These are phyloP conservation scores for Drosophila trapezifrons DNA, from an alignment of 1,140 invertebrate species.

Conservation along the genomic window DNA sequence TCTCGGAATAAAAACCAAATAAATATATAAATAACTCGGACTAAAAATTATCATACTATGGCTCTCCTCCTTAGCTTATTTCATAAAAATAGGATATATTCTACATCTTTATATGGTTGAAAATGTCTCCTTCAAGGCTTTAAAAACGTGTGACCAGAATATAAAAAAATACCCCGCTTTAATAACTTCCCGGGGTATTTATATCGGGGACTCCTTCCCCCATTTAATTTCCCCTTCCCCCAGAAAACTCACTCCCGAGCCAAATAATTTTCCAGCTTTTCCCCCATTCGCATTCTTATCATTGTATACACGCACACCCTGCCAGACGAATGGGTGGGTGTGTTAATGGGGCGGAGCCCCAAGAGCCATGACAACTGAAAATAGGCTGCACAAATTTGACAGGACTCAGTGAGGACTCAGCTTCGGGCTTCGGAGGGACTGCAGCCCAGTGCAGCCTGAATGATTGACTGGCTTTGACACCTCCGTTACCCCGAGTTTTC, in stretches of 20 bases:
- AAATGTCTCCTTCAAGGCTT: too few species aligned
- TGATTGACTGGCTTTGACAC: slow-evolving; percentile 45
- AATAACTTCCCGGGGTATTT: neutral
- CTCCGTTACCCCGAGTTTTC: neutral
- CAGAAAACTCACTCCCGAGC: neutral
- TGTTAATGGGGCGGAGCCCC: neutral
- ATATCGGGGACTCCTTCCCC: too few species aligned
- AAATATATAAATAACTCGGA: too few species aligned
- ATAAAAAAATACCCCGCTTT: too few species aligned
- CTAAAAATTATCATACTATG: too few species aligned
- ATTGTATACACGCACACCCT: neutral
- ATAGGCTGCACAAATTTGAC: slow-evolving; percentile 61
- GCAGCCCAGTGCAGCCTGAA: slow-evolving; percentile 24
- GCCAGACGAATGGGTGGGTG: neutral
- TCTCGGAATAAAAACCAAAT: too few species aligned
- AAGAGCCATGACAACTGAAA: slow-evolving; percentile 21
- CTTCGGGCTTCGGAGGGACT: neutral
- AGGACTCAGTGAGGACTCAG: slow-evolving; percentile 11
- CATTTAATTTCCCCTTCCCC: neutral
- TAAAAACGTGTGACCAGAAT: too few species aligned
- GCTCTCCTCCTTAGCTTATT: too few species aligned
- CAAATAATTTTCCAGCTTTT: neutral
- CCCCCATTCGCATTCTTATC: neutral
- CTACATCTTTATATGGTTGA: too few species aligned
- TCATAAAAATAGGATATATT: too few species aligned